Conservation (phyloP, 2,113 vertebrate species). For the Ginglymostoma cirratum region DNA sequence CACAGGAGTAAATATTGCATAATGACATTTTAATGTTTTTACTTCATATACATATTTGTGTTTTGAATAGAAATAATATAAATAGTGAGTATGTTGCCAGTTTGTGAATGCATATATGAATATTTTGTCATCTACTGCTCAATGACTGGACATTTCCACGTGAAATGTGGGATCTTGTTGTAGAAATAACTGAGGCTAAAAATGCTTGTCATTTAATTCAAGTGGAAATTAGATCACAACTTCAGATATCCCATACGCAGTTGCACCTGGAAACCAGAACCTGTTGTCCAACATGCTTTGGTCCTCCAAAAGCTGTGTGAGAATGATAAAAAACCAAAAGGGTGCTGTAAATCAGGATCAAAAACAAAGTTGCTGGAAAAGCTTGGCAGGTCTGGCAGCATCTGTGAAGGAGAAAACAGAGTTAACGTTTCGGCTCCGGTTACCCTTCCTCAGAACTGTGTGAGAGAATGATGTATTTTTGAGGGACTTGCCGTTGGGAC, state of each 20-base stretch:
- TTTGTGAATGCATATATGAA: background rate
- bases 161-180: no score
- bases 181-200: background rate
- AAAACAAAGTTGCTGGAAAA: no score
- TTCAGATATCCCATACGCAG: background rate
- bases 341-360: no score
- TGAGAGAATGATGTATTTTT: background rate
- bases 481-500: background rate
- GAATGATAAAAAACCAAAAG: background rate
- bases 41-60: background rate
- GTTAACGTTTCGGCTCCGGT: no score
- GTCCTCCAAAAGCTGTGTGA: background rate
- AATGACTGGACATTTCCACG: background rate
- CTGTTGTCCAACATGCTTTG: background rate
- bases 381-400: no score
- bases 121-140: background rate
- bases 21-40: conserved; percentile 27
- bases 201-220: background rate
- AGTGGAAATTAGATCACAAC: background rate
- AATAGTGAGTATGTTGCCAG: background rate
- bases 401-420: no score
- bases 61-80: conserved; percentile 3
- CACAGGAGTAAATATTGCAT: background rate
- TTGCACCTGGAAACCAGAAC: background rate
- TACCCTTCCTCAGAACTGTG: background rate